Evolutionary conservation across 2,797 vertebrate genomes (phyloP), one percentile per base, ranked within the genome.

Genomic region (Thunnus albacares): DNA sequence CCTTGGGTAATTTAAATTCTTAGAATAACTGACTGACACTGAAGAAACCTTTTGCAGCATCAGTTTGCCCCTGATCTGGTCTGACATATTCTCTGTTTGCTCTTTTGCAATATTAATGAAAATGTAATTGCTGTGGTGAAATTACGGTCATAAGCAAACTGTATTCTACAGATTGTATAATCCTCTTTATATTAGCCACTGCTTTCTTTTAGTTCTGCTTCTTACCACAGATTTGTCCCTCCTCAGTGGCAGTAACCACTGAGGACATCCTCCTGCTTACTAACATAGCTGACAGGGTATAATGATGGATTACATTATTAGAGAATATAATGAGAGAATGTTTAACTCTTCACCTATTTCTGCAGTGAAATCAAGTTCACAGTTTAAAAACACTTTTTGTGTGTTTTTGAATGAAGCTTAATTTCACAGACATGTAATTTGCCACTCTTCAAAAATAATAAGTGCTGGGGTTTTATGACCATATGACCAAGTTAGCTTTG

Each of bases 241-340:
- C 75, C 80, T 81, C 69, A 12, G 82, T 30, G 77, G 87, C 86
- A 78, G 68, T 24, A 79, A 69, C 77, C 71, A 71, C 86, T 1
- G 60, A 87, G 78, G 76, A 69, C 73, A 60, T 79, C 61, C 58
- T 57, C 64, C 75, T 62, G 82, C 79, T 75, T 65, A 70, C 51
- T 70, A 66, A 24, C 71, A 52, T 74, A 11, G 72, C 58, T 82
- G 73, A 71, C 77, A 77, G 57, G 63, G 53, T 69, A 43, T 59
- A 75, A 87, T 87, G 85, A 90, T 79, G 82, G 81, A 87, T 85
- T 81, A 68, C 65, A 78, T 77, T 78, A 85, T 86, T 77, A 81
- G 71, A 81, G 73, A 51, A 70, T 28, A 38, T 75, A 79, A 81
- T 74, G 75, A 78, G 65, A 75, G 53, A 56, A 71, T 57, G 53